Base-by-base conservation (phyloP, 2,888 invertebrate species). In the Griposia aprilina region DNA sequence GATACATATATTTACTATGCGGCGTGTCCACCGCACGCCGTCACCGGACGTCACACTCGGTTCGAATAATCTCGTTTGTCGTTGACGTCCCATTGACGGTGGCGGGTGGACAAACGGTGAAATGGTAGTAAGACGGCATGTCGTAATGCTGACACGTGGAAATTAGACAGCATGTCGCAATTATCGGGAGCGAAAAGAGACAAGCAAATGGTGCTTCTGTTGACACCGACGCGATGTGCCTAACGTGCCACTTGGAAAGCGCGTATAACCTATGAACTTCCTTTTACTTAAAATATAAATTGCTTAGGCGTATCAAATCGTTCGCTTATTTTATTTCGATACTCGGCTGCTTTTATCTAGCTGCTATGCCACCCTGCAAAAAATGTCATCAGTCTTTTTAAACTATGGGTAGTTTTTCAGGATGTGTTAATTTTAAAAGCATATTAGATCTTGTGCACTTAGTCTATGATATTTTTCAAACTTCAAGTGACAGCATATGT, bases 401-500 rank as follows among this genome's bases (percentile, higher is more conserved):
- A 48, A 26, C 2, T 67, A 0, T 13, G 50, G 0, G 1, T 48
- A 66, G 7, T 7, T 50, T 26, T 23, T 50, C 2, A 10, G 30
- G 23, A 68, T 50, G 8, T 23, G 23, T 30, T 8, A 2, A 52
- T 52, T 52, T 23, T 36, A 36, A 36, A 68, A 52, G 23, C 52
- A 15, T 52, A 8, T 0, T 48, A 20, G 6, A 30, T 68, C 23
- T 36, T 36, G 13, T 30, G 50, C 30, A 50, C 5, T 45, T 45
- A 45, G 7, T 52, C 13, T 67, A 13, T 10, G 20, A 15, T 41
- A 26, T 15, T 52, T 36, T 36, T 41, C 36, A 0, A 68, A 36
- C 15, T 26, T 41, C 17, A 78, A 62, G 20, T 78, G 71, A 50
- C 48, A 71, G 30, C n/a, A 0, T 52, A 77, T 59, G 57, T 65